Percentiles rank a stretch among this genome's conserved stretches.
Conservation (phyloP, 2,113 vertebrate species). For the Megalops atlanticus region DNA sequence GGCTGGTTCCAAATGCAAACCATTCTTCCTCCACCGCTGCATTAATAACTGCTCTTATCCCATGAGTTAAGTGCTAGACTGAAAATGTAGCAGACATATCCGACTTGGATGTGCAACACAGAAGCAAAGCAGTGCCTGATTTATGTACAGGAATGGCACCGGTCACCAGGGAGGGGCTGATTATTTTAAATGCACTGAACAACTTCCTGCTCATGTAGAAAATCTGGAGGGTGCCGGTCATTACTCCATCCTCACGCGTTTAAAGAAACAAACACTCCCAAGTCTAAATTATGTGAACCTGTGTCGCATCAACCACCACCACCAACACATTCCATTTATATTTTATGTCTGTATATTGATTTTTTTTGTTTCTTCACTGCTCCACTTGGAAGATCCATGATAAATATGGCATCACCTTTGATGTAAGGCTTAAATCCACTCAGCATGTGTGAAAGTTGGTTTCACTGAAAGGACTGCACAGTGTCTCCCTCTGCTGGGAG, state of each 20-base stretch:
- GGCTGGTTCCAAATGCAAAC: too few relatives aligned
- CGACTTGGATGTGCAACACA: too few relatives aligned
- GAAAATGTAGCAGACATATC: too few relatives aligned
- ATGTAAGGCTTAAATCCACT: too few relatives aligned
- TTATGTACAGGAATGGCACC: neutral
- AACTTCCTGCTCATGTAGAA: neutral
- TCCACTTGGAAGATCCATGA: too few relatives aligned
- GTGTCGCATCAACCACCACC: neutral
- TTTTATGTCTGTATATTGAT: neutral
- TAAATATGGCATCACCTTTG: too few relatives aligned
- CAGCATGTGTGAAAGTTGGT: too few relatives aligned
- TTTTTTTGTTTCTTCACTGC: slow-evolving; percentile 1
- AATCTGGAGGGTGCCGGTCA: neutral
- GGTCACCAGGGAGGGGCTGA: neutral
- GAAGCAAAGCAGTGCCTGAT: neutral
- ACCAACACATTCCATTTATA: neutral
- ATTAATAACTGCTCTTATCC: too few relatives aligned
- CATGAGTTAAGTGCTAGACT: too few relatives aligned
- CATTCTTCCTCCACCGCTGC: too few relatives aligned
- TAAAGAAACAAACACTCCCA: slow-evolving; percentile 12
- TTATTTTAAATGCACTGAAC: slow-evolving; percentile 2
- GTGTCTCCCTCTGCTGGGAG: neutral
- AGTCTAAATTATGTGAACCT: neutral
- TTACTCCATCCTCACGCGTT: neutral
- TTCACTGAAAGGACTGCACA: neutral